Evolutionary conservation across 2,888 invertebrate species (phyloP), one percentile per base, ranked within the genome.

Genomic region (Spisula solida): DNA sequence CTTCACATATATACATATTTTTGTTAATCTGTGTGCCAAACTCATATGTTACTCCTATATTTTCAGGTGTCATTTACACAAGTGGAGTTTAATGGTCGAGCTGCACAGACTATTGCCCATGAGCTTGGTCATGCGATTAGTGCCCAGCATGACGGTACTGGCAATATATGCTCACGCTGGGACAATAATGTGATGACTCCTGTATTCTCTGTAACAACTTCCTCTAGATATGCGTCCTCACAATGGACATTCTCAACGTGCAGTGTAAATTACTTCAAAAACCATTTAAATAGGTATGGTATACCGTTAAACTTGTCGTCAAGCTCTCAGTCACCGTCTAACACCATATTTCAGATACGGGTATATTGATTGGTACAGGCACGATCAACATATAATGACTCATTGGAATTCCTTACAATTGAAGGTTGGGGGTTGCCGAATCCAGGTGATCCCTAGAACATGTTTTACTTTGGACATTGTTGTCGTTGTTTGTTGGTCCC

Each of bases 181-280:
- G 25, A 29, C 5, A 55, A 56, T 14, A 85, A 85, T 41, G 70
- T 85, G 1, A 85, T 85, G 85, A 34, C 79, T 0, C 8, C 85
- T 10, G 8, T 14, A 34, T 34, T 41, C 18, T 34, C 34, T 1
- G 5, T 6, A 10, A 85, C 78, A 20, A 85, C 79, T 56, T n/a
- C 48, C 8, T 34, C 78, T 6, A 56, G 56, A n/a, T 85, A 56
- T 51, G 78, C 85, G 12, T n/a, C 12, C 6, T 78, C 85, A 0
- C 85, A 85, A 51, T 85, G 85, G 85, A 85, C 85, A 1, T 85
- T 85, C 56, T 85, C 85, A 5, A 41, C 31, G 1, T 85, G 85
- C 34, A 85, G 79, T 41, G 85, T 85, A n/a, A n/a, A 47, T 0
- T 14, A 51, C 10, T 85, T 85, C 41, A 85, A 85, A 56, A 25